Evolutionary conservation across 2,888 invertebrate genomes (phyloP).

Genomic region (Anthoptus insignis): DNA sequence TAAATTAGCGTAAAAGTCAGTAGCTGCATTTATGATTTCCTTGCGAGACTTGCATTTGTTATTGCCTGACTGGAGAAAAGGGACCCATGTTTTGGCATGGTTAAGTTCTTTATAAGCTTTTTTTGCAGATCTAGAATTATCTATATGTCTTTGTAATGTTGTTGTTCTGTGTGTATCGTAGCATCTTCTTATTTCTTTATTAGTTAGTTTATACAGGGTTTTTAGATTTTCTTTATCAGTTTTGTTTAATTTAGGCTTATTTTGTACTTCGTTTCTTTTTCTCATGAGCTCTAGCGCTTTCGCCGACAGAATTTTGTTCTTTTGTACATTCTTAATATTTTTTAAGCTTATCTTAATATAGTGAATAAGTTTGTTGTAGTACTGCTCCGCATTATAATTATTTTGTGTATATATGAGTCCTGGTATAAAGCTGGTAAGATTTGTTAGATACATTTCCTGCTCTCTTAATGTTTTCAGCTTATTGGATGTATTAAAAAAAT

Average conservation of each 20-base stretch:
- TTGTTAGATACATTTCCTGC: slow-evolving; percentile 38
- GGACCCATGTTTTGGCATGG: slow-evolving; percentile 36
- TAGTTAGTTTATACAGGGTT: slow-evolving; percentile 41
- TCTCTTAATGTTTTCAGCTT: slow-evolving; percentile 38
- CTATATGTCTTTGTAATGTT: slow-evolving; percentile 36
- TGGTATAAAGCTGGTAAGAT: slow-evolving; percentile 35
- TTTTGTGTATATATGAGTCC: slow-evolving; percentile 30
- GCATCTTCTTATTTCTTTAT: slow-evolving; percentile 43
- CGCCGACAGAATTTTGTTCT: slow-evolving; percentile 34
- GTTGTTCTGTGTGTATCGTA: slow-evolving; percentile 38
- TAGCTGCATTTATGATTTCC: slow-evolving; percentile 42
- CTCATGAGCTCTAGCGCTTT: slow-evolving; percentile 42
- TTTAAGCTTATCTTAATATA: slow-evolving; percentile 33
- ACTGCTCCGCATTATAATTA: slow-evolving; percentile 31
- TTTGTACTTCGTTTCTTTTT: slow-evolving; percentile 43
- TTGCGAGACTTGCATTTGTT: slow-evolving; percentile 28
- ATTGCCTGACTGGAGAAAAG: slow-evolving; percentile 25
- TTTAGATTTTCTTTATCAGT: slow-evolving; percentile 41
- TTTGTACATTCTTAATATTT: slow-evolving; percentile 32
- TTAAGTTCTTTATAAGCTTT: slow-evolving; percentile 40
- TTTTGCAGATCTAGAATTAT: slow-evolving; percentile 39
- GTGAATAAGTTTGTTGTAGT: slow-evolving; percentile 35
- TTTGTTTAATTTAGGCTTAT: slow-evolving; percentile 36
- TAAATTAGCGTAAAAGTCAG: slow-evolving; percentile 40
- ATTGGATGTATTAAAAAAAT: slow-evolving; percentile 26